phyloP scores from a whole-genome alignment of 2,888 invertebrate genomes.

The Eupithecia tripunctaria region DNA sequence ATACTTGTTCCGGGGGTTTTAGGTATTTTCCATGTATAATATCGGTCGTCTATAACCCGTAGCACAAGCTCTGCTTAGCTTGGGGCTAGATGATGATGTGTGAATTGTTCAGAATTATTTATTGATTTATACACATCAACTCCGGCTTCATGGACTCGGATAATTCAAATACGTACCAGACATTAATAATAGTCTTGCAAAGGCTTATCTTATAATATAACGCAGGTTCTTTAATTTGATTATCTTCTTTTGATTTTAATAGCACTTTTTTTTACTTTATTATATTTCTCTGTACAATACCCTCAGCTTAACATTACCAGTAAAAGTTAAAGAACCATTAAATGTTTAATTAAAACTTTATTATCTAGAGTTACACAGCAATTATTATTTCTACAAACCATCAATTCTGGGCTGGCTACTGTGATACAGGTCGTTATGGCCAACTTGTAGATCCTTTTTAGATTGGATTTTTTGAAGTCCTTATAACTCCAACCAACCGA shows the following conservation, averaged over 20 bases:
- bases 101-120: too few relatives aligned
- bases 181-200: neutral
- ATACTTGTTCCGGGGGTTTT: too few relatives aligned
- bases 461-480: neutral
- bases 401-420: neutral
- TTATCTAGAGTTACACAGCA: neutral
- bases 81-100: too few relatives aligned
- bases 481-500: neutral
- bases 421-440: neutral
- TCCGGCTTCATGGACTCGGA: neutral
- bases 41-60: too few relatives aligned
- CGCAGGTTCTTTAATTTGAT: neutral
- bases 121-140: neutral
- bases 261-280: neutral
- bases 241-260: neutral
- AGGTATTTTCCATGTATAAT: too few relatives aligned
- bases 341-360: neutral
- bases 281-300: neutral
- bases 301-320: neutral
- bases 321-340: neutral
- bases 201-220: neutral
- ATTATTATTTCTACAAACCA: neutral
- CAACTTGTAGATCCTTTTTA: constrained; percentile 3
- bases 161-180: neutral
- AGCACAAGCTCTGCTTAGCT: too few relatives aligned